These are phyloP conservation scores for Hemitrygon akajei DNA, from an alignment of 2,797 vertebrate genomes.

Conservation along the genomic window DNA sequence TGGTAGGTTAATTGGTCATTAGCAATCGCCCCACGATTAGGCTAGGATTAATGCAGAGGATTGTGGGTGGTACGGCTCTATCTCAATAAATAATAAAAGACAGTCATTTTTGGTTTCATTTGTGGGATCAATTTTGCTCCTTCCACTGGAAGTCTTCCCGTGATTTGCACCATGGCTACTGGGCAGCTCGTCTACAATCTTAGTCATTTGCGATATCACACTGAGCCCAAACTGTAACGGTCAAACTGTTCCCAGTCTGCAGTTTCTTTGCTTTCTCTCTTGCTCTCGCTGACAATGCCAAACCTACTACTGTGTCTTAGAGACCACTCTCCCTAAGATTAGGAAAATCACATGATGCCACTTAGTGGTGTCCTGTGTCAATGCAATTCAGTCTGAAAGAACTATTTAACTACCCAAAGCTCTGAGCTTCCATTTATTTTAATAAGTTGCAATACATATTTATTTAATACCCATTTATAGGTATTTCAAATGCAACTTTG, in stretches of 20 bases:
- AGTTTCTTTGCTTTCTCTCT: background rate
- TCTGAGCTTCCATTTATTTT: background rate
- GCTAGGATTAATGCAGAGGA: too few relatives aligned
- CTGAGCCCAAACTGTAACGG: background rate
- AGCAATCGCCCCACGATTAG: too few relatives aligned
- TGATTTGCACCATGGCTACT: background rate
- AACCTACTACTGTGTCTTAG: too few relatives aligned
- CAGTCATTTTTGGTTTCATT: background rate
- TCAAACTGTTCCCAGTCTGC: background rate
- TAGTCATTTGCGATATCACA: background rate
- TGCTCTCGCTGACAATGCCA: background rate
- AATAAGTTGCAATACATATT: background rate
- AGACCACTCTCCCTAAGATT: background rate
- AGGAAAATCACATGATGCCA: slow-evolving; percentile 17
- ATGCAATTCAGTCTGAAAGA: background rate
- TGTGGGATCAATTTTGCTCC: background rate
- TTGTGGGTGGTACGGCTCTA: too few relatives aligned
- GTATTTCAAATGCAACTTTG: background rate
- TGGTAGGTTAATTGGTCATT: too few relatives aligned
- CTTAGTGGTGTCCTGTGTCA: background rate
- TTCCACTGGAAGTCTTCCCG: background rate
- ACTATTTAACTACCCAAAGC: background rate
- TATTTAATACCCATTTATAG: background rate
- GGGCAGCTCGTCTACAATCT: background rate
- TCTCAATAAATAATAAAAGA: background rate